Evolutionary conservation across 2,888 invertebrate species (phyloP).

Genomic region (Antheraea assamensis): DNA sequence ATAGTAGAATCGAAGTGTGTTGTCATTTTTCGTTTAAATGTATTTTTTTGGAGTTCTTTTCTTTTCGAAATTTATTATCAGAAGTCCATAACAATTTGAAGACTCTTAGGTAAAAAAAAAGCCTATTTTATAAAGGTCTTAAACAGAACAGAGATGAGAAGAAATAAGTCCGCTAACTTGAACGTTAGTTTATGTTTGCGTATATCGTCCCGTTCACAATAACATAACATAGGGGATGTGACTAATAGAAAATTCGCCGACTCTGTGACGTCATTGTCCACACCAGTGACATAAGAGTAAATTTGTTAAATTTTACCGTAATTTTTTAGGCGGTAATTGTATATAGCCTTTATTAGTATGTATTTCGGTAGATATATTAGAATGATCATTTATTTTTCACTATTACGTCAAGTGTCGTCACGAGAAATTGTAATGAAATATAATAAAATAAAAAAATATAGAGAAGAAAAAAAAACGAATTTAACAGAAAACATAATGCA

Average conservation of each 20-base stretch:
- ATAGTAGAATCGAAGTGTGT: background rate
- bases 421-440: background rate
- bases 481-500: background rate
- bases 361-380: too few relatives aligned
- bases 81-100: too few relatives aligned
- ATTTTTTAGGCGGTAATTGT: too few relatives aligned
- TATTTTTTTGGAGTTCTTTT: too few relatives aligned
- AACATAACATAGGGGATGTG: background rate
- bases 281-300: background rate
- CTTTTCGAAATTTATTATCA: too few relatives aligned
- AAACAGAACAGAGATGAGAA: too few relatives aligned
- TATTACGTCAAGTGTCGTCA: too few relatives aligned
- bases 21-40: background rate
- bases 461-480: background rate
- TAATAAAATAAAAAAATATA: background rate
- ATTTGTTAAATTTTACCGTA: background rate
- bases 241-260: background rate
- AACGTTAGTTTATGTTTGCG: background rate
- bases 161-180: too few relatives aligned
- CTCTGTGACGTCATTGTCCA: conserved; percentile 6
- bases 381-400: too few relatives aligned
- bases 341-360: too few relatives aligned
- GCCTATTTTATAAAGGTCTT: too few relatives aligned
- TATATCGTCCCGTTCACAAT: background rate
- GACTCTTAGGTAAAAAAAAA: too few relatives aligned